A percentile compares a stretch with the other conserved stretches of the same genome.
Conservation (phyloP, 1,140 invertebrate genomes). For the silkworm (Bombyx mori) region ASM3026992v2 NC_085116.1:5619001-5619500, state of each 20-base stretch:
- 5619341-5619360: too few species aligned
- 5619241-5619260: slow-evolving; percentile 28
- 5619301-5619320: too few species aligned
- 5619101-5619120: slow-evolving; percentile 43
- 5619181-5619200: slow-evolving; percentile 50
- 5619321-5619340: too few species aligned
- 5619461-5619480: too few species aligned
- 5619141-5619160: slow-evolving; percentile 51
- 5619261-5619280: too few species aligned
- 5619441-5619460: too few species aligned
- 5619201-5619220: slow-evolving; percentile 56
- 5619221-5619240: slow-evolving; percentile 47
- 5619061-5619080: slow-evolving; percentile 1
- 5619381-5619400: too few species aligned
- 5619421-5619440: too few species aligned
- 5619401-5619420: too few species aligned
- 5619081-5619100: slow-evolving; percentile 5
- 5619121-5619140: slow-evolving; percentile 61
- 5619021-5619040: slow-evolving; percentile 42
- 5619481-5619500: too few species aligned
- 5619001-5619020: slow-evolving; percentile 54
- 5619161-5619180: slow-evolving; percentile 56
- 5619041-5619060: slow-evolving; percentile 18
- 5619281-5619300: too few species aligned
- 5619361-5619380: too few species aligned